Base-by-base conservation (phyloP, 1,140 invertebrate species). In the Pogonognathellus flavescens region DNA sequence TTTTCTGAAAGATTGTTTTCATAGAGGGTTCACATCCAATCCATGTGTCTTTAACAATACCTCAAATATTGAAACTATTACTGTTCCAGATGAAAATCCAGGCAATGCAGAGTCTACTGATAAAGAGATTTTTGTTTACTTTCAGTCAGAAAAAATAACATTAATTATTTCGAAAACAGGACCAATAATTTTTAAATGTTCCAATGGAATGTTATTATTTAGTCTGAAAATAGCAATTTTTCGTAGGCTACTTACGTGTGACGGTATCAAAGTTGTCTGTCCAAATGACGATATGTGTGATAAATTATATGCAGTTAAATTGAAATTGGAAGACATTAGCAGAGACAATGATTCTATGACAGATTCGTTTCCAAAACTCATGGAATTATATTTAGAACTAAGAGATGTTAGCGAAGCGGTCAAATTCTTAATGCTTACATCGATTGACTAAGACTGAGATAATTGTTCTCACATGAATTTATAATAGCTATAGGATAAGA, bases 1-100 rank as follows among this genome's bases (percentile, higher is more conserved):
- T 87, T 88, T 93, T 92, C 93, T 93, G 94, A 94, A 20, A 94
- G 94, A 91, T 95, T 94, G 16, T 93, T 92, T 62, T 95, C 92
- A 90, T 95, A 94, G 31, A 94, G 93, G 31, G 95, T 92, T 90
- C 94, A 93, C 90, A 93, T 10, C 55, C 20, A 57, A 49, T 49
- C 14, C 41, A 31, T 13, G 31, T 41, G 1, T 3, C 5, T 0
- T 49, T 31, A 72, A 50, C 0, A n/a, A 18, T 49, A 14, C 20
- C 0, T 16, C 41, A 72, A 9, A 0, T 31, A 6, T 3, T 1
- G 14, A 41, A 49, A 16, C n/a, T n/a, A 3, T 41, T 41, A 41
- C 6, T 41, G 25, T 5, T 7, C 8, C 5, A 41, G 66, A 13
- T 14, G 66, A 72, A n/a, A n/a, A 41, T 49, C n/a, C 5, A 20